phyloP scores from a whole-genome alignment of 2,113 vertebrate genomes.

The Pungitius pungitius region DNA sequence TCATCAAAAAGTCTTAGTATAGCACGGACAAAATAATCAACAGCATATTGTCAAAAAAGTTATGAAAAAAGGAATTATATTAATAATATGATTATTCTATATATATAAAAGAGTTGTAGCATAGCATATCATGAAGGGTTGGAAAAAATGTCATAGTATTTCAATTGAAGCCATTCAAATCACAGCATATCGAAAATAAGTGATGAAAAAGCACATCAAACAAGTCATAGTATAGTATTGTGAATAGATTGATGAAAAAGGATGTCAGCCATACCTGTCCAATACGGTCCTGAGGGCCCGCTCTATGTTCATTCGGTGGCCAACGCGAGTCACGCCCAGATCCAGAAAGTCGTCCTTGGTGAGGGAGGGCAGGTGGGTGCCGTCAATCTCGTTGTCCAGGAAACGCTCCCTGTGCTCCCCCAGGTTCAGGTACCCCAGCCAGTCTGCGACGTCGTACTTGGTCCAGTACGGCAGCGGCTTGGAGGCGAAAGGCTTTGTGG shows the following conservation, averaged over 20 bases:
- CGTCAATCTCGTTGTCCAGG: slow-evolving; percentile 97
- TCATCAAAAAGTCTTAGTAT: not conserved
- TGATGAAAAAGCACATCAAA: not conserved
- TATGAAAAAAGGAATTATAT: not conserved
- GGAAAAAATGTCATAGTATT: not conserved
- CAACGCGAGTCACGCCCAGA: slow-evolving; percentile 93
- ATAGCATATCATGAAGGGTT: not conserved
- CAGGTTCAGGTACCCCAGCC: slow-evolving; percentile 91
- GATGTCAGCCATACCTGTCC: slow-evolving; percentile 85
- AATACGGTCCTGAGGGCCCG: slow-evolving; percentile 90
- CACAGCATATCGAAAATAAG: not conserved
- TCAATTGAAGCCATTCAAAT: not conserved
- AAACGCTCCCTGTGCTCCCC: slow-evolving; percentile 91
- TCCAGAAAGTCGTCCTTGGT: slow-evolving; percentile 96
- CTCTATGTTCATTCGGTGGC: slow-evolving; percentile 96
- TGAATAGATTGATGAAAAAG: not conserved
- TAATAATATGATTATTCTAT: no score
- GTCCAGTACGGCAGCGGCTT: slow-evolving; percentile 94
- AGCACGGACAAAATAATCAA: not conserved
- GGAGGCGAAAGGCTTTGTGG: slow-evolving; percentile 91
- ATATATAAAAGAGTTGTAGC: not conserved
- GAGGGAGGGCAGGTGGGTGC: slow-evolving; percentile 90
- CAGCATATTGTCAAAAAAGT: not conserved
- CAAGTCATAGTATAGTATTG: not conserved
- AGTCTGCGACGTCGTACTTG: slow-evolving; percentile 95